These are phyloP conservation scores for Philopotamus ludificatus DNA, from an alignment of 1,140 invertebrate genomes.

Conservation along the genomic window DNA sequence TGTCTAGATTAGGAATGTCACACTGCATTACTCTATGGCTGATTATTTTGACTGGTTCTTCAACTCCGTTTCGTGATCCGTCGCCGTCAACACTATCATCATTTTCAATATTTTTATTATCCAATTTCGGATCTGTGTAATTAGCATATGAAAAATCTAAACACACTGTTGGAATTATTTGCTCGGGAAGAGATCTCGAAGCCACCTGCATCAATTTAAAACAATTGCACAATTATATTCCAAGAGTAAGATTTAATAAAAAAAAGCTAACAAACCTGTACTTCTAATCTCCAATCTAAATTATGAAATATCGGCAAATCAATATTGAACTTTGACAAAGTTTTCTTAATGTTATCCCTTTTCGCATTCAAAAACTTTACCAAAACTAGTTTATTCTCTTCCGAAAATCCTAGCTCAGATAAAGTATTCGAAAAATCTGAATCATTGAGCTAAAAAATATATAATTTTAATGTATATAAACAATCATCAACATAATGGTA, in stretches of 20 bases:
- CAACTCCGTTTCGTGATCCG: no score
- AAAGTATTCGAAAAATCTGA: constrained; percentile 23
- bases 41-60: constrained; percentile 49
- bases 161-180: constrained; percentile 20
- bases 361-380: constrained; percentile 23
- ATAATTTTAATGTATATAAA: neutral
- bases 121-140: neutral
- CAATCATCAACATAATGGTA: constrained; percentile 3
- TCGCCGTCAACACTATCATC: constrained; percentile 47
- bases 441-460: constrained; percentile 24
- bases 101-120: constrained; percentile 27
- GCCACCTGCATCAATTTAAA: constrained; percentile 29
- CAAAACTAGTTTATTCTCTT: constrained; percentile 18
- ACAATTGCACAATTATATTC: neutral
- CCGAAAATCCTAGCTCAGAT: constrained; percentile 6
- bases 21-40: constrained; percentile 49
- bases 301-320: constrained; percentile 22
- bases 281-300: constrained; percentile 36
- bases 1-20: constrained; percentile 51
- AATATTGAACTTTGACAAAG: constrained; percentile 17
- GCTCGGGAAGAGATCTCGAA: constrained; percentile 25
- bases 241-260: neutral
- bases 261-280: constrained; percentile 19
- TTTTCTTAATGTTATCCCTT: constrained; percentile 10
- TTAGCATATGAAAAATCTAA: constrained; percentile 24